These are phyloP conservation scores for Drosophila kanekoi DNA, from an alignment of 2,888 invertebrate genomes.

Conservation along the genomic window DNA sequence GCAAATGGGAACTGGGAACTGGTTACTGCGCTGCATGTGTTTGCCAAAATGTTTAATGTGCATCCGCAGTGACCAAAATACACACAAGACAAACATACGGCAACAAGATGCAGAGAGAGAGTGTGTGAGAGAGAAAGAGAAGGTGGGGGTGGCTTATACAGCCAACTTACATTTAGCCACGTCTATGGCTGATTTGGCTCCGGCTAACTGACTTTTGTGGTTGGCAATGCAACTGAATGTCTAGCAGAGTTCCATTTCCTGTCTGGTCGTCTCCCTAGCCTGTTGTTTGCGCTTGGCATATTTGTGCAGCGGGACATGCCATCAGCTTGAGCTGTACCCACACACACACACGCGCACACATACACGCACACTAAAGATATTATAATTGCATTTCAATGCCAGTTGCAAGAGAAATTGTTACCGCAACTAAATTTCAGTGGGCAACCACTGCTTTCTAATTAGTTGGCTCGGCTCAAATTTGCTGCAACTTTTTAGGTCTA, in stretches of 20 bases:
- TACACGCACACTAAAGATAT: slow-evolving; percentile 28
- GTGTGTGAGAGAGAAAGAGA: not conserved
- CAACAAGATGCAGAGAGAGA: slow-evolving; percentile 12
- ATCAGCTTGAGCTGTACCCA: slow-evolving; percentile 43
- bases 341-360: slow-evolving; percentile 19
- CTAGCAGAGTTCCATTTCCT: slow-evolving; percentile 34
- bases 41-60: slow-evolving; percentile 76
- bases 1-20: not conserved
- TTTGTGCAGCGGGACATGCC: slow-evolving; percentile 50
- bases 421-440: slow-evolving; percentile 31
- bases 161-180: slow-evolving; percentile 30
- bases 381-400: slow-evolving; percentile 69
- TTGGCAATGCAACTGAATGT: slow-evolving; percentile 31
- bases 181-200: slow-evolving; percentile 55
- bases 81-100: slow-evolving; percentile 48
- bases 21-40: slow-evolving; percentile 24
- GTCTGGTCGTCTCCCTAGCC: slow-evolving; percentile 21
- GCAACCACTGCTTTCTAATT: slow-evolving; percentile 44
- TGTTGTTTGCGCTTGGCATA: slow-evolving; percentile 61
- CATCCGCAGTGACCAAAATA: slow-evolving; percentile 71
- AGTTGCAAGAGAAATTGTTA: slow-evolving; percentile 37
- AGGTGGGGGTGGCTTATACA: too few relatives aligned
- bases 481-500: slow-evolving; percentile 12
- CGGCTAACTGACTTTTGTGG: slow-evolving; percentile 64
- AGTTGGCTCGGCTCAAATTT: slow-evolving; percentile 46